Conservation (phyloP, 2,888 invertebrate species). For the Idaea dimidiata region DNA sequence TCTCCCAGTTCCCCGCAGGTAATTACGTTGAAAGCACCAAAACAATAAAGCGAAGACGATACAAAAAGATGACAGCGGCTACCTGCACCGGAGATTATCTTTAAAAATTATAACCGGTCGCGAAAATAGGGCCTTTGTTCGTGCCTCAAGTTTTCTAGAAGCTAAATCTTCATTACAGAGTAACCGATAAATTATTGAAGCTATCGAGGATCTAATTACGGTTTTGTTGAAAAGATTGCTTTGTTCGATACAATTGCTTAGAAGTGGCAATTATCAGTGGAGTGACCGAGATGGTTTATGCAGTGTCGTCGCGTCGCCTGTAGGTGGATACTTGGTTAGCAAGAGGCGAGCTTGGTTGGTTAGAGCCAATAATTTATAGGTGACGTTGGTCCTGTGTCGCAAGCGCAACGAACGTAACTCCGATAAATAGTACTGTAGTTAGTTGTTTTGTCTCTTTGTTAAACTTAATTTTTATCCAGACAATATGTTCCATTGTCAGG, state of each 20-base stretch:
- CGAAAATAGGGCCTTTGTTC: constrained; percentile 56
- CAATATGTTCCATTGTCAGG: too few relatives aligned
- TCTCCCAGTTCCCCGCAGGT: constrained; percentile 18
- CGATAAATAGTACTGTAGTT: constrained; percentile 51
- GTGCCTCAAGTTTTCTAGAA: constrained; percentile 43
- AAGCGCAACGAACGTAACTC: constrained; percentile 38
- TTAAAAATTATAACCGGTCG: constrained; percentile 60
- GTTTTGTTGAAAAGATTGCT: constrained; percentile 29
- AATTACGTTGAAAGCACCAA: constrained; percentile 27
- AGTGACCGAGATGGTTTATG: constrained; percentile 1
- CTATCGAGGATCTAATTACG: constrained; percentile 62
- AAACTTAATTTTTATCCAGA: background rate
- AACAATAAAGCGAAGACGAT: constrained; percentile 29
- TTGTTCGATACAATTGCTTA: constrained; percentile 18
- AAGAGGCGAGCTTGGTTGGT: constrained; percentile 38
- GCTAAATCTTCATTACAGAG: constrained; percentile 74
- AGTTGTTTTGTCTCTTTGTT: background rate
- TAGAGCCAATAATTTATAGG: constrained; percentile 57
- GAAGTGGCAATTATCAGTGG: constrained; percentile 24
- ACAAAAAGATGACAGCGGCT: constrained; percentile 55
- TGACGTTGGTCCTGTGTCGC: constrained; percentile 63
- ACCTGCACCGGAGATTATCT: constrained; percentile 59
- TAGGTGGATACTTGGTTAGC: constrained; percentile 7
- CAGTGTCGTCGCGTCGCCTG: constrained; percentile 1
- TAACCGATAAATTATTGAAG: constrained; percentile 57